A percentile compares a stretch with the other conserved stretches of the same genome.
These are phyloP conservation scores for Echinarachnius parma DNA, from an alignment of 53 echinoderm and acorn worm species.

Conservation along the genomic window DNA sequence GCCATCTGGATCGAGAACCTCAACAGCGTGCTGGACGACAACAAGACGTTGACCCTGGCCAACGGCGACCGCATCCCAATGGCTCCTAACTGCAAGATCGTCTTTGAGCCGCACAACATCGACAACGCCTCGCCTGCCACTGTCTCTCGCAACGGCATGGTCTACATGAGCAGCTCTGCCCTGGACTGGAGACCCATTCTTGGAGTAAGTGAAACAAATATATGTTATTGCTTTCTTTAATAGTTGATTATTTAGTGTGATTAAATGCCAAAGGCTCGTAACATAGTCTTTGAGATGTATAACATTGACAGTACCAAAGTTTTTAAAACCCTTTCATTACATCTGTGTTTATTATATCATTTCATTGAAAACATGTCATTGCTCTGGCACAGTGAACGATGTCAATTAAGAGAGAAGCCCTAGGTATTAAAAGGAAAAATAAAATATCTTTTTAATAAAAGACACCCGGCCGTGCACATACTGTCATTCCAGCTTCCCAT, in stretches of 20 bases:
- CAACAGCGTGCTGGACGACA: slow-evolving; percentile 95
- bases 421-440: no score
- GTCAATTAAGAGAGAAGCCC: no score
- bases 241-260: no score
- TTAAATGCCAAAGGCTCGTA: no score
- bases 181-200: slow-evolving; percentile 92
- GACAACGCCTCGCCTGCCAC: slow-evolving; percentile 98
- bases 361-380: not conserved
- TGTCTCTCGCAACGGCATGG: slow-evolving; percentile 97
- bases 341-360: not conserved
- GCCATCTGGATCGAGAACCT: slow-evolving; percentile 99
- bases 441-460: no score
- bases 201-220: slow-evolving; percentile 55
- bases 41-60: slow-evolving; percentile 97
- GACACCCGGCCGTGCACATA: no score
- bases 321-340: no score
- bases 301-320: no score
- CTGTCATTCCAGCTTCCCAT: no score
- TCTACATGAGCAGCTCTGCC: slow-evolving; percentile 99
- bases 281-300: no score
- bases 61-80: slow-evolving; percentile 99
- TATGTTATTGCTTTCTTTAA: no score
- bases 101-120: slow-evolving; percentile 99
- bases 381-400: not conserved
- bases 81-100: slow-evolving; percentile 96